A percentile compares a stretch with the other conserved stretches of the same genome.
Evolutionary conservation across 2,888 invertebrate species (phyloP).

Genomic region (Temnothorax unifasciatus): DNA sequence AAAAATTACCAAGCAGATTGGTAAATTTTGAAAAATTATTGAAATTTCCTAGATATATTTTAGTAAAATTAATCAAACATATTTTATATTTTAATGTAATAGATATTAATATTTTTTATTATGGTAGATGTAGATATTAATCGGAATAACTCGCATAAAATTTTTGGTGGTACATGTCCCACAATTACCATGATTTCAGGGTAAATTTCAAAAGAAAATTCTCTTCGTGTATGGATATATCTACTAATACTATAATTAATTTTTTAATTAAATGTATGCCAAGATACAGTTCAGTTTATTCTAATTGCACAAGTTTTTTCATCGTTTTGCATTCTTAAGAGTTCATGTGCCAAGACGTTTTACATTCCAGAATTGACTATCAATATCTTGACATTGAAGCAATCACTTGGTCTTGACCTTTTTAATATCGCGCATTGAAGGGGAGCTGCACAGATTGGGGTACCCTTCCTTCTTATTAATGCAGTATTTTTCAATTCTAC

Average conservation of each 20-base stretch:
- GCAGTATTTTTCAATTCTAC: background rate
- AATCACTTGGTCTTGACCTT: slow-evolving; percentile 25
- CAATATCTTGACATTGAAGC: slow-evolving; percentile 13
- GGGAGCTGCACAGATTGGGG: background rate
- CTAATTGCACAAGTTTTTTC: background rate
- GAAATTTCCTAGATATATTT: no score
- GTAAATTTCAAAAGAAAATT: no score
- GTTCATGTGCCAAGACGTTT: background rate
- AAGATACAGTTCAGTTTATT: background rate
- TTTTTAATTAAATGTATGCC: background rate
- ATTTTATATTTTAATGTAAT: no score
- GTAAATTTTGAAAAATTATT: no score
- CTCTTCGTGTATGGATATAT: no score
- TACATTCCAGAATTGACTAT: slow-evolving; percentile 13
- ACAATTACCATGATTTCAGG: no score
- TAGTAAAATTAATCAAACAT: no score
- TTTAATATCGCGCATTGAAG: slow-evolving; percentile 6
- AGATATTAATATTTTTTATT: no score
- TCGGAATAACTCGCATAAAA: no score
- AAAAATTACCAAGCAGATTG: no score
- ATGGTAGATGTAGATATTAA: no score
- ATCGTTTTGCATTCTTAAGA: background rate
- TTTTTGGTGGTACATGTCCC: no score
- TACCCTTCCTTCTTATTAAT: background rate
- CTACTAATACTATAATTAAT: background rate